Conservation (phyloP, 2,888 invertebrate species). For the Perithous albicinctus region DNA sequence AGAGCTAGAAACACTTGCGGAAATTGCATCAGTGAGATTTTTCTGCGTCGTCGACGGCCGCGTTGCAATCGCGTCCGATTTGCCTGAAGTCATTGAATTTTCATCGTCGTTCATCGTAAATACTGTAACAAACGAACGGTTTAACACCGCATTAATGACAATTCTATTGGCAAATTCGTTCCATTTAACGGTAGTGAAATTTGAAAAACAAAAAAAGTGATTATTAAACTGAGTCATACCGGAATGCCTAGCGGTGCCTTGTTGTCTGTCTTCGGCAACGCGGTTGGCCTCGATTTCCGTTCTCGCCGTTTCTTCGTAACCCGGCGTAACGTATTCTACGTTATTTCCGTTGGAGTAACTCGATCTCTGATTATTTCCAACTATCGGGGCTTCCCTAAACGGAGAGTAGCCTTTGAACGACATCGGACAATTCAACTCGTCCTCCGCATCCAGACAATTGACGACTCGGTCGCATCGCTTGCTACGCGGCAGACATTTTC, state of each 20-base stretch:
- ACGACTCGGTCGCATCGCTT: slow-evolving; percentile 90
- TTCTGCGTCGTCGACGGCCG: slow-evolving; percentile 22
- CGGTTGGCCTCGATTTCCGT: neutral
- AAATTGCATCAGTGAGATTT: slow-evolving; percentile 30
- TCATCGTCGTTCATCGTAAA: slow-evolving; percentile 6
- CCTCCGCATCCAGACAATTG: slow-evolving; percentile 93
- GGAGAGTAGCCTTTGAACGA: neutral
- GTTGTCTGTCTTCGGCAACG: neutral
- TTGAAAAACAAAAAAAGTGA: neutral
- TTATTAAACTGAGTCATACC: neutral
- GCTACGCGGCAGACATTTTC: slow-evolving; percentile 89
- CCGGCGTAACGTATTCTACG: neutral
- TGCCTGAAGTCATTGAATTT: neutral
- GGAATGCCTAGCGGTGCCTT: neutral
- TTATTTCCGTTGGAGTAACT: neutral
- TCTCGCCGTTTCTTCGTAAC: neutral
- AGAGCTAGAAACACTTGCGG: slow-evolving; percentile 80
- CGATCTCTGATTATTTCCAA: neutral
- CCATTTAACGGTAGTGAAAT: neutral
- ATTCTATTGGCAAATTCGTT: slow-evolving; percentile 1
- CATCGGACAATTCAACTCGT: slow-evolving; percentile 89
- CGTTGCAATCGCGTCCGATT: neutral
- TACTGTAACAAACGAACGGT: slow-evolving; percentile 27
- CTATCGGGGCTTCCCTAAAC: neutral
- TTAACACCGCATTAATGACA: neutral